Base-by-base conservation (phyloP, 30 jellyfish, hydroid and myxozoan genomes). In the Rhopilema esculentum region DNA sequence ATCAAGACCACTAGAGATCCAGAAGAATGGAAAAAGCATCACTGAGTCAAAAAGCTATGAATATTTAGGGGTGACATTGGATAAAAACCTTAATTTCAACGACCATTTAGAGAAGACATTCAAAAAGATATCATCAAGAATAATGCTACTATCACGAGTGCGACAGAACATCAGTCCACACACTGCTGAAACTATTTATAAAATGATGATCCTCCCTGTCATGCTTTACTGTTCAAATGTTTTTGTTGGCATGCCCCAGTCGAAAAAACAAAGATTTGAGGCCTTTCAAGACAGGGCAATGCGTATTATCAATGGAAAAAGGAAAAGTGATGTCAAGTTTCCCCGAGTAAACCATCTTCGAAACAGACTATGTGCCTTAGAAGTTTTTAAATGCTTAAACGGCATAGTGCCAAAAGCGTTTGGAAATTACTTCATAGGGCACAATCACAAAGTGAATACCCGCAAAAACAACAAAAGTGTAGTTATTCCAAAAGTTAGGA, bases 31-130 rank as follows among this genome's bases (percentile, higher is more conserved):
- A 76, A n/a, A 33, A 76, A 76, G 87, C 64, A 76, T 61, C 75
- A 76, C 78, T 76, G 87, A 76, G 75, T 76, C 87, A 50, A 63
- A 62, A 80, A 23, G 70, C 89, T 62, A 80, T 80, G 81, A 80
- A 62, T 80, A 57, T 80, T 67, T 64, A 77, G 88, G 31, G 88
- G 62, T 69, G 52, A 69, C 67, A 69, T 22, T 69, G 61, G 81
- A 69, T 69, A 69, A 69, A 40, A 69, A 31, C 67, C 66, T 9
- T 27, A 50, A 29, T 50, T 77, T 50, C 77, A 77, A n/a, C 61
- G 65, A 77, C 61, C 88, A 77, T 77, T 51, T 49, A 4, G 88
- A 77, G 86, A 77, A 52, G 77, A 52, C 27, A 50, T n/a, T 77
- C 9, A 52, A 52, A 52, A 77, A 50, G 22, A 52, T 27, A 8